phyloP scores from a whole-genome alignment of 2,797 vertebrate genomes.

The Argentina silus region DNA sequence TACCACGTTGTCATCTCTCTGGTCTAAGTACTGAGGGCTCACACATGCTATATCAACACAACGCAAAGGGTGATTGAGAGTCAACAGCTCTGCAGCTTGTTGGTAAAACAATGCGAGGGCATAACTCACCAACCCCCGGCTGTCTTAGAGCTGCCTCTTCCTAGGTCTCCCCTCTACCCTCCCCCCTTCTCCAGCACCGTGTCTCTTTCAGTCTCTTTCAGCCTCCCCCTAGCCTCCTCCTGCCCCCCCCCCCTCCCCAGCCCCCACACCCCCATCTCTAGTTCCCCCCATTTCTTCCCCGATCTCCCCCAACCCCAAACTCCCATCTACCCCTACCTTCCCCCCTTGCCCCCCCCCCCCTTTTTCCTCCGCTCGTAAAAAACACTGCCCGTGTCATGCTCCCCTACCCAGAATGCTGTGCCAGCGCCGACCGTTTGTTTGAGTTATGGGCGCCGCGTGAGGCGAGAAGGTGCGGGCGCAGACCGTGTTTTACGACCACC shows the following conservation, averaged over 20 bases:
- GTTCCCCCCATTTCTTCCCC: no score
- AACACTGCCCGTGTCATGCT: conserved; percentile 66
- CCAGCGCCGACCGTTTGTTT: conserved; percentile 65
- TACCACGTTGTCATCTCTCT: conserved; percentile 7
- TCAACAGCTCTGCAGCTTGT: conserved; percentile 10
- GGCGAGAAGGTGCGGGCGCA: conserved; percentile 7
- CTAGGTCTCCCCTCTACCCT: neutral
- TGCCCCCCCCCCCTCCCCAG: neutral
- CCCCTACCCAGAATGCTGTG: conserved; percentile 74
- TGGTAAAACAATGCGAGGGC: conserved; percentile 13
- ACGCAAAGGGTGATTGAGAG: conserved; percentile 26
- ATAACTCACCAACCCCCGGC: conserved; percentile 11
- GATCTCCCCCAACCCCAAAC: no score
- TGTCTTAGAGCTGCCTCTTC: neutral
- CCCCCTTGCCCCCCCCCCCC: neutral
- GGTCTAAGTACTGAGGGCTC: conserved; percentile 7
- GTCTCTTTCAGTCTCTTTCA: neutral
- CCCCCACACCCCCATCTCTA: neutral
- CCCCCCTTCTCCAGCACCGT: neutral
- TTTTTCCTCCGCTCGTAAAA: conserved; percentile 60
- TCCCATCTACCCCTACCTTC: neutral
- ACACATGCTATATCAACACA: conserved; percentile 30
- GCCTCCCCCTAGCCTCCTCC: neutral
- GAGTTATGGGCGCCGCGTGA: conserved; percentile 48
- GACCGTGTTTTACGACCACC: conserved; percentile 44